phyloP scores from a whole-genome alignment of 2,888 invertebrate species.

The Drosophila hawaiiensis region DNA sequence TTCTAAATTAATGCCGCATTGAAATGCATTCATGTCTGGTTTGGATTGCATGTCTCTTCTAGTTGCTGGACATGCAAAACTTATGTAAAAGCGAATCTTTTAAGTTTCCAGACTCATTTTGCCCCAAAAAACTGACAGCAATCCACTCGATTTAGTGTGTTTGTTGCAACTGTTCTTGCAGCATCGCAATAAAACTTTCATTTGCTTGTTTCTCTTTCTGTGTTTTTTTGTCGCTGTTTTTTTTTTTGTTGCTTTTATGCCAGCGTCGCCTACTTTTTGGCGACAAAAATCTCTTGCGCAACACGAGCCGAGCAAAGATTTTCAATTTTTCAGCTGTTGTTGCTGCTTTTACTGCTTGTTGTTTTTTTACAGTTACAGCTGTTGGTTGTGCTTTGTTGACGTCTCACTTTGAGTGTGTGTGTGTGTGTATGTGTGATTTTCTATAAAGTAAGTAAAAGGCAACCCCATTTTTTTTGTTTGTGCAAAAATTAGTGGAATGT shows the following conservation, averaged over 20 bases:
- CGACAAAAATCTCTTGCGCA: conserved; percentile 75
- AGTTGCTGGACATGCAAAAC: conserved; percentile 13
- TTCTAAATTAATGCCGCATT: background rate
- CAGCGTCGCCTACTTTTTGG: conserved; percentile 51
- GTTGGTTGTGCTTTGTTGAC: conserved; percentile 57
- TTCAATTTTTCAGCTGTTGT: conserved; percentile 36
- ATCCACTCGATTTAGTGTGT: conserved; percentile 11
- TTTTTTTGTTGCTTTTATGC: background rate
- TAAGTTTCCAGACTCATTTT: conserved; percentile 8
- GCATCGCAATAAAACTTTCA: conserved; percentile 41
- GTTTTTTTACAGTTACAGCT: conserved; percentile 77
- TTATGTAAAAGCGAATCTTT: conserved; percentile 10
- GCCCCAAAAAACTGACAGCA: conserved; percentile 18
- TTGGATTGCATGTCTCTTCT: conserved; percentile 14
- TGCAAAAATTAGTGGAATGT: conserved; percentile 67
- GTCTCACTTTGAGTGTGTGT: conserved; percentile 39
- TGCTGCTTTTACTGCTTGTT: conserved; percentile 56
- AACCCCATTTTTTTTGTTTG: conserved; percentile 51
- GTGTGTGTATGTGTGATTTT: conserved; percentile 21
- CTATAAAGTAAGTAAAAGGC: conserved; percentile 34
- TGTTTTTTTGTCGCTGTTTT: conserved; percentile 14
- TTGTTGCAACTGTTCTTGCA: conserved; percentile 56
- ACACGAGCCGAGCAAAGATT: conserved; percentile 34
- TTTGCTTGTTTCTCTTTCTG: conserved; percentile 18
- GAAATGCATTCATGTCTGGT: background rate